These are phyloP conservation scores for Mustela nigripes DNA, from an alignment of 2,113 vertebrate species.

Conservation along the genomic window DNA sequence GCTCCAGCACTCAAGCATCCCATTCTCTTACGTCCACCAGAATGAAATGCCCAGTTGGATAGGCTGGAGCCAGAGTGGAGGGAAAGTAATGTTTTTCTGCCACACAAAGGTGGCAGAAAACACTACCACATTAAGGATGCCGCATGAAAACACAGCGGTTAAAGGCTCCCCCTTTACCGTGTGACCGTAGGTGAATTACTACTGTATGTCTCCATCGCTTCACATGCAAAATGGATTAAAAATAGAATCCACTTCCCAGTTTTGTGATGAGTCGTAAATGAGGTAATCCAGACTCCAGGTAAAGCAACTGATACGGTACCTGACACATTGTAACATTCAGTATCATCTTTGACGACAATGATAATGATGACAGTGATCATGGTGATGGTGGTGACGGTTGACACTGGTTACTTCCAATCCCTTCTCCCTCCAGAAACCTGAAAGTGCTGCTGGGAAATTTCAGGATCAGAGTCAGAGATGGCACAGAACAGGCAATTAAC, in stretches of 20 bases:
- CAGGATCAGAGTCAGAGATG: slow-evolving; percentile 74
- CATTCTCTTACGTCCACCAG: not conserved
- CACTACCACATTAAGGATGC: not conserved
- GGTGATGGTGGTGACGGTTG: not conserved
- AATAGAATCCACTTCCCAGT: not conserved
- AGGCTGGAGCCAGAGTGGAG: not conserved
- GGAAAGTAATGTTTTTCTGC: not conserved
- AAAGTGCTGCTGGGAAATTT: slow-evolving; percentile 85
- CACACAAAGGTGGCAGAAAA: not conserved
- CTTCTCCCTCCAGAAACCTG: slow-evolving; percentile 74
- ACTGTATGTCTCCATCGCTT: not conserved
- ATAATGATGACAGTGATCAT: too few relatives aligned
- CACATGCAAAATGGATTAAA: not conserved
- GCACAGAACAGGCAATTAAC: slow-evolving; percentile 82
- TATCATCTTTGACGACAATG: not conserved
- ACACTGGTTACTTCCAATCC: not conserved
- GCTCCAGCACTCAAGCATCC: not conserved
- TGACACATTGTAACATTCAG: not conserved
- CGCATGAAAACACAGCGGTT: not conserved
- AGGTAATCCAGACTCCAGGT: not conserved
- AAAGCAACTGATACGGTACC: not conserved
- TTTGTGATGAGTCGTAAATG: not conserved
- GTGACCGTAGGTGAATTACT: not conserved
- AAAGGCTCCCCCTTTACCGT: not conserved
- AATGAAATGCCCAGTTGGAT: not conserved